Base-by-base conservation (phyloP, 2,888 invertebrate species). In the Tenthredo livida region DNA sequence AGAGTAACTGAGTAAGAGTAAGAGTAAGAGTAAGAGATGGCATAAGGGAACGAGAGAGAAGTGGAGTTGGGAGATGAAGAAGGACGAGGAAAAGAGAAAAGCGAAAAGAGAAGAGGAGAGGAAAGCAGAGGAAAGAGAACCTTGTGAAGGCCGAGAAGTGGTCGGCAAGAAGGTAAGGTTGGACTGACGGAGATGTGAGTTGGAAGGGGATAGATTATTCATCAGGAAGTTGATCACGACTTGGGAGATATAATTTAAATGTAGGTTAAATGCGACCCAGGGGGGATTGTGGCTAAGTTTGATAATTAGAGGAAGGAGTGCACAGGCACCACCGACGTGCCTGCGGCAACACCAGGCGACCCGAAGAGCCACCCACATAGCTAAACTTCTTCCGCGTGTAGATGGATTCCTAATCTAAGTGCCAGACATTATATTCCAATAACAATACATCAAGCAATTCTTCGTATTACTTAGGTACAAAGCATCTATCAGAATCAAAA, bases 171-270 rank as follows among this genome's bases (percentile, higher is more conserved):
- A 83, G 61, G 61, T 77, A 25, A 83, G 83, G 83, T 83, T 70
- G 67, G 83, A 83, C 70, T 50, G 67, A 33, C 47, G 10, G 47
- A 67, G 67, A 83, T 83, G 43, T 25, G 67, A 83, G 83, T 70
- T 83, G 83, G 83, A 70, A 67, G 67, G 67, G 85, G 25, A 70
- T 82, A 82, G 80, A 78, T 85, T 85, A 85, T 85, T 85, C 85
- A 85, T 85, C 85, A 85, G 72, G 72, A 82, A 85, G 85, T 85
- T 82, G 85, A 85, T 85, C 85, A 85, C 85, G 85, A 85, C 85
- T 85, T 70, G 85, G 85, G 80, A 80, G 78, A 85, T 85, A 85
- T 85, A 85, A 85, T 85, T 85, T 85, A 85, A 85, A 85, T 85
- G 85, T 85, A 85, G 85, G 85, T 85, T 85, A 85, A 85, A 85